Evolutionary conservation across 2,113 vertebrate genomes (phyloP), one percentile per base, ranked within the genome.

Genomic region (Spizaetus ornatus): DNA sequence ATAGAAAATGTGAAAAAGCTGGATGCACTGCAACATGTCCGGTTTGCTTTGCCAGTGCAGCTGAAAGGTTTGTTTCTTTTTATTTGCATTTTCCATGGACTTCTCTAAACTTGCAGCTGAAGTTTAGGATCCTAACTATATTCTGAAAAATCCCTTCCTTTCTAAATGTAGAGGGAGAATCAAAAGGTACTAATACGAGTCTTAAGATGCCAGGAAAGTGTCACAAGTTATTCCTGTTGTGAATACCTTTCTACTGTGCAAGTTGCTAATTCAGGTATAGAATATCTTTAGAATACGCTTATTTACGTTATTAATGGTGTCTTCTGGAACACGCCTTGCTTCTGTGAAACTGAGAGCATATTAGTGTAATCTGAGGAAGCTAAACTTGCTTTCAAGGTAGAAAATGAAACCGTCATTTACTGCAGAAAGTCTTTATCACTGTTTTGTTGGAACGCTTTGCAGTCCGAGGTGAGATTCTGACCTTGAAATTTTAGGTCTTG

Each of bases 1-100:
- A 99, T 4, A 98, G 99, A n/a, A 99, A 99, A 77, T 99, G 99
- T 97, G 99, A 99, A 95, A 99, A 99, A 98, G 99, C 99, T 0
- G 99, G 99, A 58, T 99, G 99, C 61, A 99, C 99, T 0, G 99
- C 99, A 25, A 97, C 98, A 0, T 99, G 99, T 89, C 99, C 99
- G 0, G 99, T 99, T 96, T 99, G 99, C 97, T 99, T 99, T 91
- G 99, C 99, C 82, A 99, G 99, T 67, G 99, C 99, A 65, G 99
- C 99, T 53, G 99, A 99, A 96, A 99, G 99, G 99, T 99, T 95
- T 66, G 96, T 15, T 71, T 40, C 59, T 90, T 78, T 88, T 82
- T 48, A 25, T 58, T 85, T 90, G 42, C 16, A 3, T 89, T 91
- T 95, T 59, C 76, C 7, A 2, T 9, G 13, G 84, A 56, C 45